These are phyloP conservation scores for Drosophila recens DNA, from an alignment of 2,888 invertebrate genomes.

Conservation along the genomic window DNA sequence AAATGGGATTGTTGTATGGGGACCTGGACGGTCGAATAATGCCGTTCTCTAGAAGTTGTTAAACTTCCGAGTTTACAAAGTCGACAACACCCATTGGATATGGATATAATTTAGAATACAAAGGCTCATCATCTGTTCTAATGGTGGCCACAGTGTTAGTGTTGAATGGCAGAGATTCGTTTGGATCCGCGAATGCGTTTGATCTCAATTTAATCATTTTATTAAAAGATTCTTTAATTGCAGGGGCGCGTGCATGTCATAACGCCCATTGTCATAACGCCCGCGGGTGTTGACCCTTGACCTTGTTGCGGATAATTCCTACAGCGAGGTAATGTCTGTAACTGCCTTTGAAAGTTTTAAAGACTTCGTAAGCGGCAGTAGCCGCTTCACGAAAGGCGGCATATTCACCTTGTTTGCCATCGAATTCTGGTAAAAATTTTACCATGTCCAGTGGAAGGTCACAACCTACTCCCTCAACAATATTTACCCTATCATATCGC, in stretches of 20 bases:
- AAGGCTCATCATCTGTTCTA: constrained; percentile 12
- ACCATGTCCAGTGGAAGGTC: not conserved
- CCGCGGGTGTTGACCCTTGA: too few species aligned
- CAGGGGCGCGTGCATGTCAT: too few species aligned
- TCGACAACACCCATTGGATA: constrained; percentile 18
- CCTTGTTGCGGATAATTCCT: not conserved
- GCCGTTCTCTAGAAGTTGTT: constrained; percentile 10
- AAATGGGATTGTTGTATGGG: constrained; percentile 16
- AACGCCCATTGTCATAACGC: too few species aligned
- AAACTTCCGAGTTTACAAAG: constrained; percentile 22
- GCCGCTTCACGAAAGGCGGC: not conserved
- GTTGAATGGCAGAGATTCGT: constrained; percentile 13
- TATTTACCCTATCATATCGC: not conserved
- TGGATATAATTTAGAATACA: constrained; percentile 23
- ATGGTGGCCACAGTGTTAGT: constrained; percentile 13
- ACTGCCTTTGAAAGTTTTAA: not conserved
- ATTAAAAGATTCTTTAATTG: too few species aligned
- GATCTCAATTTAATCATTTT: constrained; percentile 4
- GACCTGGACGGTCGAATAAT: constrained; percentile 5
- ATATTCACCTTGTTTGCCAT: not conserved
- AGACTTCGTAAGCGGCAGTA: not conserved
- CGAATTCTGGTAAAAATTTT: not conserved
- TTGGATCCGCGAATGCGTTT: constrained; percentile 8
- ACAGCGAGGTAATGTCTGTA: not conserved
- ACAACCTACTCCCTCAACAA: not conserved